phyloP scores from a whole-genome alignment of 2,113 vertebrate genomes.

The Bucco capensis region DNA sequence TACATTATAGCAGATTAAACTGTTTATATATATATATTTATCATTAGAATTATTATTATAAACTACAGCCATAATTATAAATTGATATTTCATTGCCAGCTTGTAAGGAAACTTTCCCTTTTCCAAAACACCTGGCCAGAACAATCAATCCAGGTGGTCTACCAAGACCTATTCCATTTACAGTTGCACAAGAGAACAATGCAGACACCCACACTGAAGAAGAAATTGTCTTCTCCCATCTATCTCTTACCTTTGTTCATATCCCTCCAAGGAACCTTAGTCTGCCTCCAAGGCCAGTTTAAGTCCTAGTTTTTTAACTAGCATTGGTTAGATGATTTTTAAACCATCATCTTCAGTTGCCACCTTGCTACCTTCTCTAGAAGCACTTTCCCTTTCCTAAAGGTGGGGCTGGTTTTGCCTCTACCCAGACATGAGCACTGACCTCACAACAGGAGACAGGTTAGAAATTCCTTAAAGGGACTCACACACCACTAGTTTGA shows the following conservation, averaged over 20 bases:
- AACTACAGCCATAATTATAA: not conserved
- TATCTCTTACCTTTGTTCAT: not conserved
- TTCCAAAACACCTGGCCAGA: not conserved
- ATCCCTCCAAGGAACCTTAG: not conserved
- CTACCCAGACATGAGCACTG: not conserved
- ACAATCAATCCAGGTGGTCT: not conserved
- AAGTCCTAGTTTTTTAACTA: not conserved
- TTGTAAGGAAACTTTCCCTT: not conserved
- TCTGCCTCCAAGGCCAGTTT: not conserved
- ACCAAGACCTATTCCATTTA: not conserved
- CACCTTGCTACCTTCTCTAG: not conserved
- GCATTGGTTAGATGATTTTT: not conserved
- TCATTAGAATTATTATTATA: conserved; percentile 63
- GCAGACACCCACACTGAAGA: not conserved
- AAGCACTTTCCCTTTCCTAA: not conserved
- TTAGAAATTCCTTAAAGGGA: not conserved
- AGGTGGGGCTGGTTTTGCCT: not conserved
- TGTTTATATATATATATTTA: conserved; percentile 55
- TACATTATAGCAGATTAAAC: conserved; percentile 36
- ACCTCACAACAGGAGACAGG: not conserved
- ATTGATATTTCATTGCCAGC: not conserved
- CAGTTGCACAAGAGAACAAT: not conserved
- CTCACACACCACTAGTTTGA: not conserved
- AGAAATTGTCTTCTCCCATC: not conserved
- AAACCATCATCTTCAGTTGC: not conserved